phyloP scores from a whole-genome alignment of 2,888 invertebrate species.

The Plagiodera versicolora region DNA sequence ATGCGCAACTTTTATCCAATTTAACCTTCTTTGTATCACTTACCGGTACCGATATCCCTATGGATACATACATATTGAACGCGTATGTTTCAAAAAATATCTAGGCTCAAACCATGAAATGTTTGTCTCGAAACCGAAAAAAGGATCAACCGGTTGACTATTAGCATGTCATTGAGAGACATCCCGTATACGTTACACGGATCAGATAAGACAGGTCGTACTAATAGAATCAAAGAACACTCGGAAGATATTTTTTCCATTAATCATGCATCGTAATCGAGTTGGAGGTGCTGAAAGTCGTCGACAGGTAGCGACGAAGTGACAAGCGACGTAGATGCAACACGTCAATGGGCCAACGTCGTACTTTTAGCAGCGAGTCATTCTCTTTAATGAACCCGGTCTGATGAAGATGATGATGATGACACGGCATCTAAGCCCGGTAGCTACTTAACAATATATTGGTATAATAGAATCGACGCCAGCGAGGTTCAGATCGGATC shows the following conservation, averaged over 20 bases:
- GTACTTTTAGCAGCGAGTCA: conserved; percentile 38
- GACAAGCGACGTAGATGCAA: conserved; percentile 26
- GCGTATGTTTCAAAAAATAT: too few species aligned
- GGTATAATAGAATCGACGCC: conserved; percentile 54
- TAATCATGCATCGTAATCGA: conserved; percentile 1
- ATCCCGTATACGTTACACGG: too few species aligned
- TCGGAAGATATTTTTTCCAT: not conserved
- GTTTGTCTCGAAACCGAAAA: too few species aligned
- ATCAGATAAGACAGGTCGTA: too few species aligned
- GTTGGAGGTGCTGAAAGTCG: conserved; percentile 3
- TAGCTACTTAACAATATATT: conserved; percentile 54
- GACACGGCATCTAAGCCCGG: conserved; percentile 53
- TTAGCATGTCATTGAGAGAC: too few species aligned
- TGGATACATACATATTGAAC: too few species aligned
- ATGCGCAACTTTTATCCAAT: too few species aligned
- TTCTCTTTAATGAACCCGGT: conserved; percentile 53
- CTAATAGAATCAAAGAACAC: not conserved
- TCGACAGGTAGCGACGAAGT: conserved; percentile 31
- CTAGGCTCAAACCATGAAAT: too few species aligned
- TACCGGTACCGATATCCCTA: too few species aligned
- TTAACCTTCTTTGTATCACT: too few species aligned
- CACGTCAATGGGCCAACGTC: not conserved
- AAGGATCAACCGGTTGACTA: too few species aligned
- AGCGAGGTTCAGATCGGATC: conserved; percentile 25
- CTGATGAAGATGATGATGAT: conserved; percentile 49